phyloP scores from a whole-genome alignment of 1,140 invertebrate genomes.

The Drosophila rufa region DNA sequence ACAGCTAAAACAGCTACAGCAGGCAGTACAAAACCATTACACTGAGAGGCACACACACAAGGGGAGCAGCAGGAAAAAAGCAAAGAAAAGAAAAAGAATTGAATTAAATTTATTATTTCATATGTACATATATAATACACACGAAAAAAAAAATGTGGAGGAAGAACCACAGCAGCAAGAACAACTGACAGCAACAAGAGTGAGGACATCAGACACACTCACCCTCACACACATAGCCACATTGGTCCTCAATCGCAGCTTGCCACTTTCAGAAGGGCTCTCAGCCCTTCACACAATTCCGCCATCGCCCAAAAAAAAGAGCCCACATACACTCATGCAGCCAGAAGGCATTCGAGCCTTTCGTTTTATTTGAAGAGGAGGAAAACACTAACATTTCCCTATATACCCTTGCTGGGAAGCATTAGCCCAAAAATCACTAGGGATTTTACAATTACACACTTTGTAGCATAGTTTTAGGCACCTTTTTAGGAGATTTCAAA shows the following conservation, averaged over 20 bases:
- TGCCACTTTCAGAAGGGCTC: slow-evolving; percentile 48
- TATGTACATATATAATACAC: slow-evolving; percentile 57
- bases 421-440: too few species aligned
- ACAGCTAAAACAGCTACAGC: slow-evolving; percentile 37
- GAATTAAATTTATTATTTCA: slow-evolving; percentile 57
- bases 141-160: slow-evolving; percentile 7
- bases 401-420: slow-evolving; percentile 10
- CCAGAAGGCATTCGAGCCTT: slow-evolving; percentile 15
- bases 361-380: neutral
- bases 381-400: neutral
- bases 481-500: too few species aligned
- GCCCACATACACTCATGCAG: slow-evolving; percentile 3
- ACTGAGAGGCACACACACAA: slow-evolving; percentile 29
- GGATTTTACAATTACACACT: too few species aligned
- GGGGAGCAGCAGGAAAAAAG: slow-evolving; percentile 7
- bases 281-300: slow-evolving; percentile 35
- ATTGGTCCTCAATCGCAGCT: slow-evolving; percentile 46
- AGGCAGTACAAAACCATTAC: slow-evolving; percentile 26
- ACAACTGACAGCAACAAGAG: slow-evolving; percentile 38
- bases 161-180: slow-evolving; percentile 11
- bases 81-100: slow-evolving; percentile 20
- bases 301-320: slow-evolving; percentile 1
- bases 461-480: too few species aligned
- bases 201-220: slow-evolving; percentile 26
- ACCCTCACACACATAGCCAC: slow-evolving; percentile 6